Conservation (phyloP, 53 echinoderm and acorn worm genomes). For the Patiria pectinifera region DNA sequence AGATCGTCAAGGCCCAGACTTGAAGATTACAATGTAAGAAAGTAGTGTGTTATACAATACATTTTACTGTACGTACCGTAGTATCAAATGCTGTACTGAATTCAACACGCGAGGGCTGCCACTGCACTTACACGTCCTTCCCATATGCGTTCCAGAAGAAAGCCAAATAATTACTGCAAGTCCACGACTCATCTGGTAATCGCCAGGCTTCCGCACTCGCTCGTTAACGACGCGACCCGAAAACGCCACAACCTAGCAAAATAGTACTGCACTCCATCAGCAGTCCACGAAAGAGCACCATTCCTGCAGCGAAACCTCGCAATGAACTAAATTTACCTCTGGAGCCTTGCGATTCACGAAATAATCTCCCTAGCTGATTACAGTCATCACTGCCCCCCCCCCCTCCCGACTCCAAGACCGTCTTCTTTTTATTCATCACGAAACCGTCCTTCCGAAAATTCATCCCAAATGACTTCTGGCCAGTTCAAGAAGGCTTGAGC, state of each 20-base stretch:
- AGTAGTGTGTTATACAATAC: no score
- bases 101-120: no score
- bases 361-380: conserved; percentile 1
- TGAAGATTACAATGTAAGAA: no score
- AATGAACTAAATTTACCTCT: neutral
- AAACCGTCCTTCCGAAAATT: neutral
- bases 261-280: neutral
- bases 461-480: conserved; percentile 16
- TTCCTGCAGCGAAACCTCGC: neutral
- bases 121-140: neutral
- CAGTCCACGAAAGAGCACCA: neutral
- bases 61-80: no score
- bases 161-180: neutral
- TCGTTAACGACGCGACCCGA: neutral
- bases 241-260: neutral
- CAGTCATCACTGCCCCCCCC: neutral
- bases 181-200: neutral
- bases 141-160: neutral
- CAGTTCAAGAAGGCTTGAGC: neutral
- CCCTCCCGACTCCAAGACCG: neutral
- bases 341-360: neutral
- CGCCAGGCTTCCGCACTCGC: neutral
- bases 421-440: neutral
- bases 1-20: no score
- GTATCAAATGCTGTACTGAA: no score